Evolutionary conservation across 2,797 vertebrate genomes (phyloP), one percentile per base, ranked within the genome.

Genomic region (Chelonia mydas): DNA sequence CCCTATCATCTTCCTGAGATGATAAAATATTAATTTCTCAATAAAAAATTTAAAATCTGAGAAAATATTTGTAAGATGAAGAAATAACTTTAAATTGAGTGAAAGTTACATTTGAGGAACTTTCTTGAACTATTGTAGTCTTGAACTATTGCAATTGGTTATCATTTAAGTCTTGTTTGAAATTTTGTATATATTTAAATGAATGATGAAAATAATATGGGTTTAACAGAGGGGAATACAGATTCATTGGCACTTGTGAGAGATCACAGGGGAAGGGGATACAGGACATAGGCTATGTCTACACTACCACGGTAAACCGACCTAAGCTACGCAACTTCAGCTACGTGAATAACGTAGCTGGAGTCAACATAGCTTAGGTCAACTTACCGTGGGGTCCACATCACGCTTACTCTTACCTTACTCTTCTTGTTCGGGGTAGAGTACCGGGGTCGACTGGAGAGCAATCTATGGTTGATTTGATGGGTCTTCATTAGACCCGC

Each of bases 141-240:
- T 91, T 94, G 57, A 94, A 7, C 45, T 28, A 27, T 79, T 57
- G 5, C 28, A 72, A 41, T 41, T 72, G 12, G 90, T 77, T 91
- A 49, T 31, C 25, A 77, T 77, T 77, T 77, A n/a, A 78, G 78
- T 19, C 51, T n/a, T 19, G 0, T 87, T 94, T 83, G 78, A 94
- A 96, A 91, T 76, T 93, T 84, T 95, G 27, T 88, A 87, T 92
- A 53, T 45, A 53, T 92, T 95, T 95, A 87, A 55, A 55, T 95
- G 61, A 86, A 7, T 83, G 81, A 61, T 86, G 7, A 92, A 87
- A 12, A 5, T 93, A 45, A 12, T 54, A 72, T 77, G 55, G 89
- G 28, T 90, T 94, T 94, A 41, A 65, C 77, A 92, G 55, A 91
- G 93, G 95, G 50, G 79, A 85, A 92, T 94, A 94, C 16, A 77